A percentile compares a stretch with the other conserved stretches of the same genome.
Evolutionary conservation across 2,888 invertebrate species (phyloP).

Genomic region (Venusia cambrica): DNA sequence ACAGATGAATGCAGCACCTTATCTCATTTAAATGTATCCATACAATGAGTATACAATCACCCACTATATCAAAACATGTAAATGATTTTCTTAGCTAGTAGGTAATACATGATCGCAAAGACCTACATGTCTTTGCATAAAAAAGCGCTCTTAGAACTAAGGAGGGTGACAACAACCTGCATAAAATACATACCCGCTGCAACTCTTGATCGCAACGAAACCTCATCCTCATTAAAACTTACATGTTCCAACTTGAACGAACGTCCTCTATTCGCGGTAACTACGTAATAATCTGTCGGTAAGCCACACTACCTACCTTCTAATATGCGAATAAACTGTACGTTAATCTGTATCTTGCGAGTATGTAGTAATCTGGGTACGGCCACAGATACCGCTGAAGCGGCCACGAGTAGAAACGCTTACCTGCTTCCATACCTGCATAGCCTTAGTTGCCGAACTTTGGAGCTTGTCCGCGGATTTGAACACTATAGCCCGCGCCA

Average conservation of each 20-base stretch:
- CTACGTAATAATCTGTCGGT: constrained; percentile 5
- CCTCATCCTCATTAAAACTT: constrained; percentile 15
- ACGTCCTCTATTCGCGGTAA: not conserved
- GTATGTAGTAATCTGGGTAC: constrained; percentile 4
- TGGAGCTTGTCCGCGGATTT: constrained; percentile 14
- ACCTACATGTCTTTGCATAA: too few species aligned
- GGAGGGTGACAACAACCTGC: too few species aligned
- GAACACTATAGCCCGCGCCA: constrained; percentile 6
- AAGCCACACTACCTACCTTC: constrained; percentile 3
- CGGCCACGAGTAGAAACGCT: constrained; percentile 5
- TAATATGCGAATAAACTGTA: too few species aligned
- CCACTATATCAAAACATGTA: too few species aligned
- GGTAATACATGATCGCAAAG: too few species aligned
- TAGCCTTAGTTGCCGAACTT: constrained; percentile 12
- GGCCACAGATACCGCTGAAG: constrained; percentile 7
- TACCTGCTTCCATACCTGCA: constrained; percentile 10
- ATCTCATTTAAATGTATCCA: too few species aligned
- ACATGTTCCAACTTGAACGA: constrained; percentile 8
- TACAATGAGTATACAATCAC: too few species aligned
- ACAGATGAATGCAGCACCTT: too few species aligned
- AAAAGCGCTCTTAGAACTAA: too few species aligned
- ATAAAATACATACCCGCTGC: too few species aligned
- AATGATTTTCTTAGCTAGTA: too few species aligned
- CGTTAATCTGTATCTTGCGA: constrained; percentile 1
- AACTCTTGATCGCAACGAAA: constrained; percentile 1